Base-by-base conservation (phyloP, 2,888 invertebrate species). In the Folsomia manolachei region DNA sequence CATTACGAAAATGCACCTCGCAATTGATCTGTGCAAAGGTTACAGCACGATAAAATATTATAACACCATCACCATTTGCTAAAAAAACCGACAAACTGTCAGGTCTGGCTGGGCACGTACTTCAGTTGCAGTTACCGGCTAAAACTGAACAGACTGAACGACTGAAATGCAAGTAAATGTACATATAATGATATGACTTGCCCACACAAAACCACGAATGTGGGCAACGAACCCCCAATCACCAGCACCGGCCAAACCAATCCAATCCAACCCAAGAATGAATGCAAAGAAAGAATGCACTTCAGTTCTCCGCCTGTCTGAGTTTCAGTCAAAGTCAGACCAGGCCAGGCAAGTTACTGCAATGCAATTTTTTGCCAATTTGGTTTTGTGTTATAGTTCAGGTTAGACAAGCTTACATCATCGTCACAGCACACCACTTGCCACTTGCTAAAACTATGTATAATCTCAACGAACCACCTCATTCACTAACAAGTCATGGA, bases 341-440 rank as follows among this genome's bases (percentile, higher is more conserved):
- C 56, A 56, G 7, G 56, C 19, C 21, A 14, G n/a, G 56, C 56
- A 56, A 56, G 21, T 18, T 4, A n/a, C 9, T 11, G 56, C 56
- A 56, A 56, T 56, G 56, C 56, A 56, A 39, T 56, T 56, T 56
- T 56, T 56, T 56, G 56, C 56, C 56, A 56, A 56, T 56, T 56
- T 56, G 21, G 56, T 56, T n/a, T 39, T 14, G 39, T 39, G n/a
- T n/a, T n/a, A n/a, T n/a, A n/a, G n/a, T n/a, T n/a, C n/a, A 4
- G 39, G 39, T 39, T 39, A 39, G 39, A 39, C 7, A 39, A 14
- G 7, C 39, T 39, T 39, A 39, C 39, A 39, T 39, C 39, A 39
- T 39, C 39, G 39, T 39, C 39, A 39, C 39, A 39, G 39, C 39
- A n/a, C n/a, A 39, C 39, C 39, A 39, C 4, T n/a, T n/a, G n/a